These are phyloP conservation scores for Salminus brasiliensis DNA, from an alignment of 2,113 vertebrate genomes.

Conservation along the genomic window DNA sequence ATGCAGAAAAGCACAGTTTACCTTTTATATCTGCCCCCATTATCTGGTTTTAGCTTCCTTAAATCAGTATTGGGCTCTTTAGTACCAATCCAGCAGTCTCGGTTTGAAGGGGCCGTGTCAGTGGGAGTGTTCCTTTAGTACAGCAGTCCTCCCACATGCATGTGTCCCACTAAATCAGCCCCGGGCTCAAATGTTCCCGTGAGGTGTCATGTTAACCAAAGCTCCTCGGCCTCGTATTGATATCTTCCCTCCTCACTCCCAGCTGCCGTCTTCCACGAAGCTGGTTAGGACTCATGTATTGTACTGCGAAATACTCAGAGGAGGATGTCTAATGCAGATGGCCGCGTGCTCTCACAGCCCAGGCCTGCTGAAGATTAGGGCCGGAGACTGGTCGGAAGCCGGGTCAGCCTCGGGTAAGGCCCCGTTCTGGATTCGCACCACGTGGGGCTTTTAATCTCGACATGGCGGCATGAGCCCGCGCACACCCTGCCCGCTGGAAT, in stretches of 20 bases:
- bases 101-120: background rate
- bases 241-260: background rate
- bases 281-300: slow-evolving; percentile 1
- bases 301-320: background rate
- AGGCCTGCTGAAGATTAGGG: slow-evolving; percentile 11
- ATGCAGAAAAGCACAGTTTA: too few relatives aligned
- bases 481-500: slow-evolving; percentile 19
- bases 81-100: background rate
- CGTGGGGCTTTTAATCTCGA: slow-evolving; percentile 16
- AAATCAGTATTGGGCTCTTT: too few relatives aligned
- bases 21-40: too few relatives aligned
- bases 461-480: background rate
- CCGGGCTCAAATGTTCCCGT: background rate
- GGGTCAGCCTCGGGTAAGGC: background rate
- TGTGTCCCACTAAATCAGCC: background rate
- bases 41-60: too few relatives aligned
- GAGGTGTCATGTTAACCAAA: slow-evolving; percentile 14
- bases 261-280: background rate
- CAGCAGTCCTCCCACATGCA: background rate
- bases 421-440: background rate
- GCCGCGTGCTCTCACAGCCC: background rate
- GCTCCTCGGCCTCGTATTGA: too few relatives aligned
- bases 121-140: background rate
- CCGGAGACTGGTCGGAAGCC: background rate
- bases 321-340: background rate